Base-by-base conservation (phyloP, 2,888 invertebrate species). In the Polydrusus cervinus region DNA sequence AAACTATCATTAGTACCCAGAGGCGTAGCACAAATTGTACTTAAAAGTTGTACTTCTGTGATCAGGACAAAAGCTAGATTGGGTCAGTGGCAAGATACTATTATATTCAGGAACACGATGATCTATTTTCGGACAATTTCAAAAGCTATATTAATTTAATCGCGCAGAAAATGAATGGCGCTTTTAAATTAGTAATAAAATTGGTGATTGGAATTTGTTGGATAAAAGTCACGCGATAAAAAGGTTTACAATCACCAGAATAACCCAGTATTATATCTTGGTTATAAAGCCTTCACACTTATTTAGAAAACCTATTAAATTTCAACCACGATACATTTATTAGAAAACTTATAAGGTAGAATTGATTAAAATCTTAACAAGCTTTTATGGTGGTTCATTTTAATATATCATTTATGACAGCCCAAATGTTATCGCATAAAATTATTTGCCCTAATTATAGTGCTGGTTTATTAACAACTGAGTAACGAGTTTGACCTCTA, bases 331-430 rank as follows among this genome's bases (percentile, higher is more conserved):
- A 43, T 64, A 66, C 49, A 53, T 71, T 49, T 71, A 25, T 57
- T 65, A 65, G 16, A 55, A 65, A 71, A 71, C 71, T 55, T 62
- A 45, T 55, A 71, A 65, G 57, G 55, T 65, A 20, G 57, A 71
- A 57, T 65, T 71, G 65, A 71, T 71, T 71, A 71, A 71, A 65
- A 71, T 71, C 64, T 71, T 71, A 71, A 71, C 71, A 71, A 71
- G 71, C 53, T 57, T 71, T 71, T 71, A 53, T 47, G 45, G 34
- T 18, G 55, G 65, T 57, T 53, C 47, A 51, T 57, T 65, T 66
- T 64, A 51, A 71, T 71, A 65, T 65, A 71, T 71, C 71, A 71
- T 71, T 71, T 47, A 71, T 65, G 71, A 51, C 71, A 55, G 57
- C 38, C 16, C 38, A 16, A 67, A 43, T 25, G 25, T 18, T 71